Evolutionary conservation across 2,113 vertebrate genomes (phyloP).

Genomic region (Lophochroa leadbeateri): DNA sequence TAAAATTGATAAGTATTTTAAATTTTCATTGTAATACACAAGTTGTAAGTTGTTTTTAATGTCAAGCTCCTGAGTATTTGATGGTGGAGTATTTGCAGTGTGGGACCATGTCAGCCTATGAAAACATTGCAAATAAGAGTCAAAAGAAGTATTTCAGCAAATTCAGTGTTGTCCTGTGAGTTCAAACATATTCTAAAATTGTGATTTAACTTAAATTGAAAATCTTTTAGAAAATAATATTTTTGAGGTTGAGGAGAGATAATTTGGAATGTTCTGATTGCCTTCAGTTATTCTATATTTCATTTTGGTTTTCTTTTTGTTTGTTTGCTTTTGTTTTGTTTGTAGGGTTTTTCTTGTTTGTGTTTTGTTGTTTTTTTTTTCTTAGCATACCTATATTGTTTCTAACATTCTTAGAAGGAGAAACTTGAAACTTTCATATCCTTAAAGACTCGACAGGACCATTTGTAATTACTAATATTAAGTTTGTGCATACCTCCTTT

Average conservation of each 20-base stretch:
- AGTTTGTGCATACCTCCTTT: background rate
- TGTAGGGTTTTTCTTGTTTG: too few species aligned
- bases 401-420: background rate
- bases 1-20: background rate
- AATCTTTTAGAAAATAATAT: background rate
- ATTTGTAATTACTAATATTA: background rate
- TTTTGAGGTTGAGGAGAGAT: background rate
- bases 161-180: background rate
- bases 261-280: background rate
- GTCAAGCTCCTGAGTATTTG: background rate
- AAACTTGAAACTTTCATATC: background rate
- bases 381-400: background rate
- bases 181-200: background rate
- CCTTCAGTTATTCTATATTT: background rate
- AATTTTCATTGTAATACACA: background rate
- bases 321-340: too few species aligned
- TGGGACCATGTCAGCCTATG: background rate
- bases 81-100: background rate
- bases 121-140: background rate
- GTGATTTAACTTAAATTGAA: background rate
- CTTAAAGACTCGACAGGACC: background rate
- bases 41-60: background rate
- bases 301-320: background rate
- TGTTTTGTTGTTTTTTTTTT: background rate
- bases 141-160: background rate